A percentile compares a stretch with the other conserved stretches of the same genome.
phyloP scores from a whole-genome alignment of 2,797 vertebrate species.

The Meriones psammophilus region DNA sequence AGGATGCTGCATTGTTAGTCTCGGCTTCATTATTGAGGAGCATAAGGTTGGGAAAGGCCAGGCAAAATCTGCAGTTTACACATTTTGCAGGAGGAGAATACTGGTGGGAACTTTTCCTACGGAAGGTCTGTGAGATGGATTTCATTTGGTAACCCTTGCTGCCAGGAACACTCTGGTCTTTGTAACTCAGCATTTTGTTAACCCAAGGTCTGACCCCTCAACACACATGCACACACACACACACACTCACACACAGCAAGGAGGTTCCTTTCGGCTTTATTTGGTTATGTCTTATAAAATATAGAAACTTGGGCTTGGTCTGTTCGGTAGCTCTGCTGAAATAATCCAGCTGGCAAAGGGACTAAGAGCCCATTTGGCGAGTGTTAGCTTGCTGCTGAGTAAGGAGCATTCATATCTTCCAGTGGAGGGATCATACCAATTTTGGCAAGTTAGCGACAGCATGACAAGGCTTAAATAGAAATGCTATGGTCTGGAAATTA shows the following conservation, averaged over 20 bases:
- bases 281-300: not conserved
- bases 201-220: not conserved
- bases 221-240: not conserved
- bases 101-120: slow-evolving; percentile 8
- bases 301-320: not conserved
- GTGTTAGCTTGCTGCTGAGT: slow-evolving; percentile 41
- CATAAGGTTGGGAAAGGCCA: slow-evolving; percentile 44
- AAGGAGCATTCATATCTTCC: not conserved
- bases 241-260: not conserved
- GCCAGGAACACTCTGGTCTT: slow-evolving; percentile 7
- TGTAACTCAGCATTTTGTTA: slow-evolving; percentile 40
- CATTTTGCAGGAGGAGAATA: slow-evolving; percentile 61
- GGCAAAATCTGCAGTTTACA: slow-evolving; percentile 63
- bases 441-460: slow-evolving; percentile 54
- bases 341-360: slow-evolving; percentile 33
- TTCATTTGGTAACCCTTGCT: slow-evolving; percentile 15
- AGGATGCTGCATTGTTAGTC: not conserved
- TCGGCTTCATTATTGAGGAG: slow-evolving; percentile 7
- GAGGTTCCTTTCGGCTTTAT: not conserved
- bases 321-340: slow-evolving; percentile 23
- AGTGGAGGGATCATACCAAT: slow-evolving; percentile 13
- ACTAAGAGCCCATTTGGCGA: not conserved
- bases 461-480: slow-evolving; percentile 30
- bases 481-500: slow-evolving; percentile 58
- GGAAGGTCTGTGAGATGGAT: slow-evolving; percentile 30